Conservation (phyloP, 2,113 vertebrate species). For the Catharus bicknelli region DNA sequence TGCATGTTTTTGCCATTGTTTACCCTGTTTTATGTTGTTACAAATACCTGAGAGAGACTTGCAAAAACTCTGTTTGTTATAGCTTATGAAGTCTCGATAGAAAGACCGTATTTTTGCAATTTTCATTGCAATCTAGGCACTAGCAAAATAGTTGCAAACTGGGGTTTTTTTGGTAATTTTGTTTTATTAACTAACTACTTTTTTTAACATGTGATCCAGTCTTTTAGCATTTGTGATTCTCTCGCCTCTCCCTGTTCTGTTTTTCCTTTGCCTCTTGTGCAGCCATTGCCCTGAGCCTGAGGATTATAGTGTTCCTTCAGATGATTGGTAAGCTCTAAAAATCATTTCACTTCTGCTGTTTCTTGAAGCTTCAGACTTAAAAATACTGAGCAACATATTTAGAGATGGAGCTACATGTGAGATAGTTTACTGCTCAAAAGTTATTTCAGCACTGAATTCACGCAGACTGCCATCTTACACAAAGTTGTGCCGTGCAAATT, state of each 20-base stretch:
- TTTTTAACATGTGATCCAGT: neutral
- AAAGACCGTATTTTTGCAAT: neutral
- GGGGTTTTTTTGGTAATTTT: neutral
- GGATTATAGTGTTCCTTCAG: constrained; percentile 90
- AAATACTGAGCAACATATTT: neutral
- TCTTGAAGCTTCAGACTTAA: neutral
- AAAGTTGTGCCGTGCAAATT: neutral
- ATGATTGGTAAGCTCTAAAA: constrained; percentile 89
- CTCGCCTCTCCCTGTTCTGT: constrained; percentile 63
- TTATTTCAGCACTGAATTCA: neutral
- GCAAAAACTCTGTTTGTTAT: neutral
- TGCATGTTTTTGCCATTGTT: neutral
- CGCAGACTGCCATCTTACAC: neutral
- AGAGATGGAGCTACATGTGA: neutral
- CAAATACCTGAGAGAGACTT: neutral
- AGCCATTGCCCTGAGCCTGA: constrained; percentile 93
- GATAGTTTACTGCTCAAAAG: neutral
- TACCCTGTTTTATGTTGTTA: neutral
- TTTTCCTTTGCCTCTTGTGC: constrained; percentile 72
- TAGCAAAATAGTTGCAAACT: constrained; percentile 12
- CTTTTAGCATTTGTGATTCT: constrained; percentile 56
- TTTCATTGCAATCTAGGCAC: neutral
- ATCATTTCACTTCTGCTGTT: neutral
- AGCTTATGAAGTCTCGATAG: neutral
- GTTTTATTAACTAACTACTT: neutral